Base-by-base conservation (phyloP, 1,140 invertebrate genomes). In the Drosophila pseudoananassae region DNA sequence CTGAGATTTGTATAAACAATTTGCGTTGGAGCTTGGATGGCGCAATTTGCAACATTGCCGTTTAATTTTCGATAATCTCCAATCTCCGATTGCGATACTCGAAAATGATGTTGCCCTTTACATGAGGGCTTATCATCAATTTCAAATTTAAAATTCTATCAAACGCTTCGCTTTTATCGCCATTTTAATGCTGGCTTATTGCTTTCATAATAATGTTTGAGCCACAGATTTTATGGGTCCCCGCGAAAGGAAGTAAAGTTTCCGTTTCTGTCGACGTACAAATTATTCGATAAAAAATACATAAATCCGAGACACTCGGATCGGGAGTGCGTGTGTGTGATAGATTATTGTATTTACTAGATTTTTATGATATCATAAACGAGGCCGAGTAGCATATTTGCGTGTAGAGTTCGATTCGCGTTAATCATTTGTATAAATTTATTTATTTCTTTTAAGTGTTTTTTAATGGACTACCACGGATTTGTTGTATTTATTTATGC, bases 251-350 rank as follows among this genome's bases (percentile, higher is more conserved):
- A 70, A 70, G 64, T 31, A 20, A 47, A 31, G 33, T 69, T 70
- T 70, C 66, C 66, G 64, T 56, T 69, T 68, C 4, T 36, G 63
- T 49, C 51, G 14, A n/a, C 66, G 31, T 25, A 69, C 83, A 87
- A 87, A 87, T 87, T 88, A 78, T 87, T 70, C 83, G 70, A 87
- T 87, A 88, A 87, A 88, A 83, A 65, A 74, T 68, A 60, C 58
- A 69, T 76, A 59, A 66, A 71, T 65, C 9, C 51, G 50, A 4
- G 36, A 15, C 14, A 50, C 43, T 40, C 23, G 51, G 73, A 20
- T 20, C 20, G 20, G 20, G 69, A 71, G 74, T 54, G 78, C 51
- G 55, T 52, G 17, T 46, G 29, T 43, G 25, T 27, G 25, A 27
- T 27, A 27, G 52, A 72, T 53, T 54, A 76, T 76, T 66, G 53